Percentiles rank a stretch among this genome's conserved stretches.
phyloP scores from a whole-genome alignment of 1,140 invertebrate species.

The Anastrepha obliqua region DNA sequence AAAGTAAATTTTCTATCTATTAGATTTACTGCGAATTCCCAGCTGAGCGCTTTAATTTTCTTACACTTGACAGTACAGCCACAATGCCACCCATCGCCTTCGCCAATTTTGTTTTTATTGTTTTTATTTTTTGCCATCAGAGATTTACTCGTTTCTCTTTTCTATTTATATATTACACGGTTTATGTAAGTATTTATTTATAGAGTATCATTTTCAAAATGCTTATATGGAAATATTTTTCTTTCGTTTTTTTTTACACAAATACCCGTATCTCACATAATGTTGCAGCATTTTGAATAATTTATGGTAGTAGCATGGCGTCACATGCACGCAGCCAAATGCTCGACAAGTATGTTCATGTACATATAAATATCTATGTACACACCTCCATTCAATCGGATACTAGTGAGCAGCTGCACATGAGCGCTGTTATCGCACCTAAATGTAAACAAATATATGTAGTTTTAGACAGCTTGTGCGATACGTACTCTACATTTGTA shows the following conservation, averaged over 20 bases:
- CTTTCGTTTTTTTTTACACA: neutral
- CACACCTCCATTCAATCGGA: neutral
- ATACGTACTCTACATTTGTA: neutral
- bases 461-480: neutral
- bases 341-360: neutral
- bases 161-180: neutral
- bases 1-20: neutral
- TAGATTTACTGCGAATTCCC: neutral
- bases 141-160: neutral
- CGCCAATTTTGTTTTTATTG: neutral
- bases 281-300: conserved; percentile 47
- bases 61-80: neutral
- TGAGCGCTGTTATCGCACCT: conserved; percentile 3
- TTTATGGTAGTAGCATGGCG: conserved; percentile 12
- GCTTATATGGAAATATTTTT: conserved; percentile 36
- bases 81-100: neutral
- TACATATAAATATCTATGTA: neutral
- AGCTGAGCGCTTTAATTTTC: neutral
- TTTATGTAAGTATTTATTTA: neutral
- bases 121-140: neutral
- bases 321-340: neutral
- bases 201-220: neutral
- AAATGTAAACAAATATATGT: neutral
- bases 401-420: neutral
- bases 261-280: conserved; percentile 11